Evolutionary conservation across 2,888 invertebrate species (phyloP).

Genomic region (Antitype chi): DNA sequence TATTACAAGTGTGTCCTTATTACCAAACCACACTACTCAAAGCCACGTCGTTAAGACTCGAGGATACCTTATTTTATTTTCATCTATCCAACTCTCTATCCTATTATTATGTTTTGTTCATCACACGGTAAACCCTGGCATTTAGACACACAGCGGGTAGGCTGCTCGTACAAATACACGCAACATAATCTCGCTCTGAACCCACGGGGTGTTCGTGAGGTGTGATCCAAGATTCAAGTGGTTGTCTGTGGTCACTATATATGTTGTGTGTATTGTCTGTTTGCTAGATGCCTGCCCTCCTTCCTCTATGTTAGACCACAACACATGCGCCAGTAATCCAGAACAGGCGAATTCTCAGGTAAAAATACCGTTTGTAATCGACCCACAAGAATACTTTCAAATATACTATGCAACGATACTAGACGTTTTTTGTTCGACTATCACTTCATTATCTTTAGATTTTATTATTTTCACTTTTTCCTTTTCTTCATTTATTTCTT

Average conservation of each 20-base stretch:
- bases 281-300: conserved; percentile 98
- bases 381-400: conserved; percentile 89
- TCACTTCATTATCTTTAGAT: conserved; percentile 88
- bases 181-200: conserved; percentile 87
- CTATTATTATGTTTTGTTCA: conserved; percentile 84
- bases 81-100: conserved; percentile 88
- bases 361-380: conserved; percentile 90
- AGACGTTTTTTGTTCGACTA: conserved; percentile 87
- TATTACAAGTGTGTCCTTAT: conserved; percentile 54
- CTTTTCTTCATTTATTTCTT: conserved; percentile 81
- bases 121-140: conserved; percentile 67
- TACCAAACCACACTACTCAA: conserved; percentile 69
- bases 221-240: conserved; percentile 90
- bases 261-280: conserved; percentile 96
- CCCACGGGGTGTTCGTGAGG: conserved; percentile 87
- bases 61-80: conserved; percentile 83
- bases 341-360: conserved; percentile 93
- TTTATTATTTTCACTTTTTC: conserved; percentile 85
- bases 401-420: conserved; percentile 89
- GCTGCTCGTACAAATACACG: conserved; percentile 88
- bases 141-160: conserved; percentile 79
- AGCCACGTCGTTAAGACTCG: conserved; percentile 56
- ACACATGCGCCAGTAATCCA: conserved; percentile 94
- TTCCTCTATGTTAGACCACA: conserved; percentile 96
- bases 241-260: conserved; percentile 91